Evolutionary conservation across 2,797 vertebrate genomes (phyloP).

Genomic region (Psittacula echo): DNA sequence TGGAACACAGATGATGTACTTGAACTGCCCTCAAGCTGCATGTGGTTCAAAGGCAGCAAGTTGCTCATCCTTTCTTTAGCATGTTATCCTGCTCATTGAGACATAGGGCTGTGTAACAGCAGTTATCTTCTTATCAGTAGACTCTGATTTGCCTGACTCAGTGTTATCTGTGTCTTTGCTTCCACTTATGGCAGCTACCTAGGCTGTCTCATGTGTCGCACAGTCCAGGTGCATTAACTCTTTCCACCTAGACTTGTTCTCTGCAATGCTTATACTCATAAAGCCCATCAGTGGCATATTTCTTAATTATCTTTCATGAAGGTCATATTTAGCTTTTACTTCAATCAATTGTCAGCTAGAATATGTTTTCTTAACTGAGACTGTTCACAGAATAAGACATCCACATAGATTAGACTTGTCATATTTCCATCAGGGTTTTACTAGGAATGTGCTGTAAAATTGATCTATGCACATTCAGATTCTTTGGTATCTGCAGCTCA

Average conservation of each 20-base stretch:
- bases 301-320: not conserved
- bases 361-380: not conserved
- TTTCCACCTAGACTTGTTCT: not conserved
- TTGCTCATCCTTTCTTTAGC: not conserved
- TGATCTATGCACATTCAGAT: fast-evolving
- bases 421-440: not conserved
- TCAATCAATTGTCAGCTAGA: not conserved
- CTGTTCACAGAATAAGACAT: not conserved
- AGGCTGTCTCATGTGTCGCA: not conserved
- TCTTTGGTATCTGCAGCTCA: not conserved
- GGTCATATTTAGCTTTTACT: not conserved
- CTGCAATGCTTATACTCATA: fast-evolving
- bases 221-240: not conserved
- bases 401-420: not conserved
- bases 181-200: not conserved
- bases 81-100: not conserved
- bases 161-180: not conserved
- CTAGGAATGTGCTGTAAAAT: not conserved
- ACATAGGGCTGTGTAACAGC: not conserved
- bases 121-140: not conserved
- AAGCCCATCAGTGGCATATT: not conserved
- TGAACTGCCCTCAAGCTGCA: not conserved
- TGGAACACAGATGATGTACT: not conserved
- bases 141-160: not conserved
- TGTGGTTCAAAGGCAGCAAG: not conserved